Evolutionary conservation across 2,113 vertebrate species (phyloP), one percentile per base, ranked within the genome.

Genomic region (Recurvirostra avosetta): DNA sequence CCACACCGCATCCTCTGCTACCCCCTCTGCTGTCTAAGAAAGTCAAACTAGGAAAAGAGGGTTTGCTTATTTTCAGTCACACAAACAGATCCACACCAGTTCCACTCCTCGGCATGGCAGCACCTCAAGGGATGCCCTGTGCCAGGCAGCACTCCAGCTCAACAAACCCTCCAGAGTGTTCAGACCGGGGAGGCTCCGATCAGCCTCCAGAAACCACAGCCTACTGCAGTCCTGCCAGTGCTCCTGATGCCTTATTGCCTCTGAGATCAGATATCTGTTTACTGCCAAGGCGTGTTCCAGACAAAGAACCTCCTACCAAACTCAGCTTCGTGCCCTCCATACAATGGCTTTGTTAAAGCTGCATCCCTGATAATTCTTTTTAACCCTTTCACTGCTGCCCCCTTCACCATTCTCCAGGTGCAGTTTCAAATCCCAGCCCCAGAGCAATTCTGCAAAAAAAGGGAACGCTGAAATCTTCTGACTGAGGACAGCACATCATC

Each of bases 291-390:
- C 97, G 96, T 95, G 96, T 96, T 92, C 94, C 97, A 80, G 38
- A 40, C 95, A 68, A 77, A 77, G 96, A 97, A 83, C 97, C 98
- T 98, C 97, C 98, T 97, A 92, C 97, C 93, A 83, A 96, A 96
- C 88, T 96, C 96, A 93, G 70, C 92, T 96, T 94, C 49, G 68
- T 96, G 88, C 91, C 93, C 84, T 96, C 95, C 88, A 73, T 66
- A 86, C 47, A 10, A 47, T 21, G 15, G 90, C 27, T 41, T 62
- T 62, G 43, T 97, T 91, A 96, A 96, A 97, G 96, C 94, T 66
- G 88, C 95, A 95, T 94, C 86, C 85, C 62, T 30, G 95, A 93
- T 19, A 76, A 83, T 78, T 73, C 76, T 43, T 25, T 94, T 96
- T 97, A 97, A 97, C 97, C 78, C 79, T 50, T 82, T 84, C 43